Conservation (phyloP, 2,888 invertebrate genomes). For the Eurytoma californica region DNA sequence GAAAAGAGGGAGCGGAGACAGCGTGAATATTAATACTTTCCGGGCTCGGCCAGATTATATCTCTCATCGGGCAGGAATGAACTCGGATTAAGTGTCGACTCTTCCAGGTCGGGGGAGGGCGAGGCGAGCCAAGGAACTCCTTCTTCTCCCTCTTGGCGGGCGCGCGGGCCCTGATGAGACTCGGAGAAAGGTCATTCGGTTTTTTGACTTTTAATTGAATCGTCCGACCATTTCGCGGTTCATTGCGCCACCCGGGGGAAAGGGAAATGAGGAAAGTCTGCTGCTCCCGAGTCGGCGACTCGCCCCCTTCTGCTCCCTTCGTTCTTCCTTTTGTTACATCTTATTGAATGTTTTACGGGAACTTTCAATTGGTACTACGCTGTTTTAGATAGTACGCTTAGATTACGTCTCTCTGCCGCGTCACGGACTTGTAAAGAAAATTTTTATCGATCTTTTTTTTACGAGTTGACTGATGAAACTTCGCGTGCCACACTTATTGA, state of each 20-base stretch:
- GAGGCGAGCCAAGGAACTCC: constrained; percentile 20
- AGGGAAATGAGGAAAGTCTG: constrained; percentile 44
- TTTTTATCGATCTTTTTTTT: too few species aligned
- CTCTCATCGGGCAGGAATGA: constrained; percentile 44
- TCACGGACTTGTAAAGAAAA: too few species aligned
- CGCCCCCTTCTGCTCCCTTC: neutral
- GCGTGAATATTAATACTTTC: constrained; percentile 55
- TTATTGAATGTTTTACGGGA: neutral
- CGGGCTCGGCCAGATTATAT: constrained; percentile 47
- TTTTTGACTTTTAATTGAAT: constrained; percentile 54
- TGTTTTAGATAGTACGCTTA: too few species aligned
- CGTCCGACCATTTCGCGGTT: constrained; percentile 37
- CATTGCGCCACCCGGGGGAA: constrained; percentile 25
- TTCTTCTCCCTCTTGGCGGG: neutral
- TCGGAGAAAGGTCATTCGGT: constrained; percentile 35
- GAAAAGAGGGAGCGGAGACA: constrained; percentile 39
- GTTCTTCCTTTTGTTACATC: neutral
- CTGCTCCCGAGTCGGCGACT: neutral
- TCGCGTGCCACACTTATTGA: too few species aligned
- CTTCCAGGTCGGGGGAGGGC: constrained; percentile 14
- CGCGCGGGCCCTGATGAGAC: constrained; percentile 16
- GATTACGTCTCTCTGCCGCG: too few species aligned
- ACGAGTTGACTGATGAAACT: too few species aligned
- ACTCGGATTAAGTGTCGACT: constrained; percentile 52
- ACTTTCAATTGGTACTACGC: too few species aligned